phyloP scores from a whole-genome alignment of 2,797 vertebrate genomes.

The Rhabdophis nuchalis region DNA sequence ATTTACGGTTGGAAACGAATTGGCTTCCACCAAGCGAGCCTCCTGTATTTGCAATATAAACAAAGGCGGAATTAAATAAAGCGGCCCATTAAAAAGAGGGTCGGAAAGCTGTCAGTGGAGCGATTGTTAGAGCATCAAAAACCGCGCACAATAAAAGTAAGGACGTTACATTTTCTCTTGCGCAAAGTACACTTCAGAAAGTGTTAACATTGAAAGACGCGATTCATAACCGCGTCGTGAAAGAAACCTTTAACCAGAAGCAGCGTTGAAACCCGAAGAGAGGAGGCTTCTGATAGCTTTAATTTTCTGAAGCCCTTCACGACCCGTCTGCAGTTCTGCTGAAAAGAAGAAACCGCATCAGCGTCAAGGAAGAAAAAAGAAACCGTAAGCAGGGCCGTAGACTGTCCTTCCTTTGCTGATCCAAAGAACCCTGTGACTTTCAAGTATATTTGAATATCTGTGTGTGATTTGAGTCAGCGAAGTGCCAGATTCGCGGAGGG shows the following conservation, averaged over 20 bases:
- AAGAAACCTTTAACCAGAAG: background rate
- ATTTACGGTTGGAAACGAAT: conserved; percentile 49
- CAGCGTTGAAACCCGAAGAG: background rate
- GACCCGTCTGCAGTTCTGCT: background rate
- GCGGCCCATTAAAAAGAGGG: conserved; percentile 37
- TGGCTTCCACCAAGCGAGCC: conserved; percentile 43
- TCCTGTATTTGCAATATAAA: conserved; percentile 46
- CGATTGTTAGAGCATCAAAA: background rate
- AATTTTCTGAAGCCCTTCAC: background rate
- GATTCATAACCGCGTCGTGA: background rate
- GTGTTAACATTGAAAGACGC: background rate
- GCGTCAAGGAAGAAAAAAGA: too few relatives aligned
- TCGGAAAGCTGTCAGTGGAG: conserved; percentile 38
- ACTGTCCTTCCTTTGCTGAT: conserved; percentile 5
- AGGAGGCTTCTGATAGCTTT: background rate
- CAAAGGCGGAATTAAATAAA: conserved; percentile 42
- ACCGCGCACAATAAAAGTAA: background rate
- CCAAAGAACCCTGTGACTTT: conserved; percentile 1
- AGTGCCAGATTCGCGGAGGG: background rate
- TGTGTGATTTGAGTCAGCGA: background rate
- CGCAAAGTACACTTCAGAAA: background rate
- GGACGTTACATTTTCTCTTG: too few relatives aligned
- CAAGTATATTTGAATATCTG: background rate
- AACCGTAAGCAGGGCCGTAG: background rate
- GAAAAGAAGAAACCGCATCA: background rate